Evolutionary conservation across 2,113 vertebrate genomes (phyloP).

Genomic region (Vidua chalybeata): DNA sequence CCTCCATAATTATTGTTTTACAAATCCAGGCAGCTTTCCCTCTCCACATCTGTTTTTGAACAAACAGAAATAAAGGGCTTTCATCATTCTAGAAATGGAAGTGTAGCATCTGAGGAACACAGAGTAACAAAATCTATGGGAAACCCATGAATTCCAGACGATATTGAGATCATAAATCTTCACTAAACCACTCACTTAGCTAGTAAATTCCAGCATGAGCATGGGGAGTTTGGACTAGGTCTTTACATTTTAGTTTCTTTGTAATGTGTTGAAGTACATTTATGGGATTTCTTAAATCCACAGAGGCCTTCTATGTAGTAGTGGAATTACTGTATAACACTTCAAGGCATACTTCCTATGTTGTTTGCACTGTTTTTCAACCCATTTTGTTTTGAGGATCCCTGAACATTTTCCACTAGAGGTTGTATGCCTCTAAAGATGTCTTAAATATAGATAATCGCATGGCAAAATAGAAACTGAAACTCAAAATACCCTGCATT

Average conservation of each 20-base stretch:
- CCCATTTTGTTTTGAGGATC: neutral
- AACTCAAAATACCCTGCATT: neutral
- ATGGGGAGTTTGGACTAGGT: neutral
- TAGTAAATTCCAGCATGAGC: neutral
- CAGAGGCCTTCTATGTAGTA: neutral
- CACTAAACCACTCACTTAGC: constrained; percentile 13
- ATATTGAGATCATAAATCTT: constrained; percentile 14
- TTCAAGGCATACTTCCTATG: neutral
- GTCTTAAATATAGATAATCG: neutral
- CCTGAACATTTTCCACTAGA: neutral
- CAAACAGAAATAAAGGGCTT: neutral
- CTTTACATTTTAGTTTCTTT: neutral
- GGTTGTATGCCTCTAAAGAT: neutral
- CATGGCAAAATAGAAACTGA: neutral
- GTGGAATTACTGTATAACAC: neutral
- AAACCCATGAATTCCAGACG: neutral
- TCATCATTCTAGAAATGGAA: neutral
- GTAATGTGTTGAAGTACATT: neutral
- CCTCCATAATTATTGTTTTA: neutral
- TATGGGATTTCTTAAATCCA: constrained; percentile 3
- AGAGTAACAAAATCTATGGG: neutral
- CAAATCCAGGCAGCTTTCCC: neutral
- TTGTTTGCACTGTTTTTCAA: neutral
- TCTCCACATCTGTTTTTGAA: neutral
- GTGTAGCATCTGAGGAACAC: neutral